Evolutionary conservation across 1,140 invertebrate species (phyloP).

Genomic region (Cydia strobilella): DNA sequence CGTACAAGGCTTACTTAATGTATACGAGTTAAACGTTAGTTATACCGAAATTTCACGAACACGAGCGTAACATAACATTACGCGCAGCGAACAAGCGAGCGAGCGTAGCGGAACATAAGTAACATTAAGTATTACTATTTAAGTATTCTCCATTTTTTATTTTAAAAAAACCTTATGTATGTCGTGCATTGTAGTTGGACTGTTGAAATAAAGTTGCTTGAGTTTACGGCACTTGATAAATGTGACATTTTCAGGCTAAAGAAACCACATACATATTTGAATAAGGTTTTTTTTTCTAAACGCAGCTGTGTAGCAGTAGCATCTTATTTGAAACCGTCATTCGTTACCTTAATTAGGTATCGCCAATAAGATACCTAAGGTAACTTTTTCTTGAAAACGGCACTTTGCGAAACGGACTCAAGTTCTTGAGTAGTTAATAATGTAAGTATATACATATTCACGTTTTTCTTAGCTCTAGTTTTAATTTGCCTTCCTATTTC

Average conservation of each 20-base stretch:
- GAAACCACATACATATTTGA: neutral
- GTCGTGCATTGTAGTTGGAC: neutral
- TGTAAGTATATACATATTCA: no score
- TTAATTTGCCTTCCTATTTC: no score
- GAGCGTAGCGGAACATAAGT: no score
- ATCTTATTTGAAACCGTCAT: no score
- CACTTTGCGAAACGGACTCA: neutral
- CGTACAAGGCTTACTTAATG: neutral
- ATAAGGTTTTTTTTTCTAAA: neutral
- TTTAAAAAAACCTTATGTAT: neutral
- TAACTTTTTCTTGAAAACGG: neutral
- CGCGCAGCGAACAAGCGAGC: no score
- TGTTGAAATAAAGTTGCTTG: neutral
- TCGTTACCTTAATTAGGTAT: no score
- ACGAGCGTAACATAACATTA: no score
- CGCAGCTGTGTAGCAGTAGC: neutral
- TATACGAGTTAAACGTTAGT: neutral
- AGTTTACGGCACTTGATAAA: neutral
- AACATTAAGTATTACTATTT: no score
- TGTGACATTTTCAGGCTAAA: neutral
- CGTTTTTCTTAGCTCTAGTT: no score
- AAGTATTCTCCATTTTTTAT: no score
- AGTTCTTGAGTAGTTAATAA: neutral
- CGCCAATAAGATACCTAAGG: no score
- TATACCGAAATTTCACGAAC: neutral